These are phyloP conservation scores for Cremastinae sp. DNA, from an alignment of 2,888 invertebrate species.

Conservation along the genomic window DNA sequence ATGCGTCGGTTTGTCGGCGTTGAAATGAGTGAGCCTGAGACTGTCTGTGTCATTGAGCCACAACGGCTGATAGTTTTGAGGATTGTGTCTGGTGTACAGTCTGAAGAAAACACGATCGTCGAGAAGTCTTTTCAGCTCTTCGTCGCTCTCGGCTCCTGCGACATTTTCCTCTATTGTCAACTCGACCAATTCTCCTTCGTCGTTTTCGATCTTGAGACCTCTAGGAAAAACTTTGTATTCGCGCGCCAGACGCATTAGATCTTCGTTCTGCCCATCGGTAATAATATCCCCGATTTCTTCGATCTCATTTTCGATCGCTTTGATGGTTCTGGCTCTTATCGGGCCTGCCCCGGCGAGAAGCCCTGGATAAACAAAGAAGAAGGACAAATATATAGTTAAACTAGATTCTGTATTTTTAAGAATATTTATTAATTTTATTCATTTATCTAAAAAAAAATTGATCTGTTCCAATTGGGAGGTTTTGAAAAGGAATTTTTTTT, in stretches of 20 bases:
- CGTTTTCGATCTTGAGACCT: conserved; percentile 61
- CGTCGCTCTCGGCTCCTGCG: conserved; percentile 9
- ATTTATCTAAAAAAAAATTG: no score
- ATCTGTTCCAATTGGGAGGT: neutral
- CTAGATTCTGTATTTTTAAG: neutral
- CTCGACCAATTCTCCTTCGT: conserved; percentile 61
- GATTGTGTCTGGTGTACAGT: conserved; percentile 66
- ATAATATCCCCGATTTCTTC: neutral
- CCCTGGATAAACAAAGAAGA: conserved; percentile 21
- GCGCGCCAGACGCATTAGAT: conserved; percentile 4
- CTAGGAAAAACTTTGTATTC: conserved; percentile 55
- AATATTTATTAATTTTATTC: no score
- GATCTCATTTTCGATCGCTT: conserved; percentile 34
- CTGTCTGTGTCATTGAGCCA: conserved; percentile 59
- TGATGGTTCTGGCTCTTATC: conserved; percentile 32
- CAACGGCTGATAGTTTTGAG: conserved; percentile 51
- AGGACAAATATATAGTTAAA: neutral
- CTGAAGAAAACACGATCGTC: conserved; percentile 65
- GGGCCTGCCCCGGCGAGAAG: conserved; percentile 51
- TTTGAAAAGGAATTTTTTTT: neutral
- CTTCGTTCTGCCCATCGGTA: conserved; percentile 10
- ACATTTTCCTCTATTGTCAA: conserved; percentile 39
- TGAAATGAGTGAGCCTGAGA: conserved; percentile 66
- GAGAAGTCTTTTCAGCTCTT: conserved; percentile 11
- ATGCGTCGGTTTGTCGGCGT: conserved; percentile 67